Evolutionary conservation across 1,140 invertebrate species (phyloP), one percentile per base, ranked within the genome.

Genomic region (Aphelenchoides besseyi): DNA sequence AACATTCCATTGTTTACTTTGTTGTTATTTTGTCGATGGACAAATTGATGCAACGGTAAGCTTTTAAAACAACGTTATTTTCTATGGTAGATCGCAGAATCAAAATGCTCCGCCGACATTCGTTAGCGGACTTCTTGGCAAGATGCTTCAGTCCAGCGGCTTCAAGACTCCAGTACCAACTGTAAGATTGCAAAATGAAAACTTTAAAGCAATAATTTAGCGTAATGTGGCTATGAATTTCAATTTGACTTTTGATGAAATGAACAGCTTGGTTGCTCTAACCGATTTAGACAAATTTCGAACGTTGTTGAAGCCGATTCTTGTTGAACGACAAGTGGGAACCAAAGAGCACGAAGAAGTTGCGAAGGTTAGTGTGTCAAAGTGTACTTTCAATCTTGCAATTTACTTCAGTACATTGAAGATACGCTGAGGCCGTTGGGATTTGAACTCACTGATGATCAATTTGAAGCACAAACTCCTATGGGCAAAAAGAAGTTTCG

Each of bases 361-460:
- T 28, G 73, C 74, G 18, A 5, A 68, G 28, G 72, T 74, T 23
- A n/a, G 74, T 33, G 8, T 33, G 23, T n/a, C n/a, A n/a, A n/a
- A n/a, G n/a, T 70, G n/a, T 55, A 62, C 23, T 36, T 69, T 69
- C 63, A n/a, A 35, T 59, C 41, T 68, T 68, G 32, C 68, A 26
- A 35, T 69, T n/a, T 23, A 33, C 5, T 59, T 59, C 61, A 82
- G 71, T 84, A 81, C 57, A 23, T 84, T 9, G 73, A 81, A 67
- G 66, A 37, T 5, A 82, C 70, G 26, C 37, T 77, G 9, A 63
- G 76, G 23, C 69, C 75, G 28, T 71, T 73, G 35, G 82, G 81
- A 48, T 84, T 83, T 36, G 55, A 69, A 16, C 68, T 77, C 1
- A 77, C 82, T 76, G 83, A 76, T 79, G 82, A 83, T 71, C 64